Base-by-base conservation (phyloP, 2,888 invertebrate species). In the Rhodophaea formosa region DNA sequence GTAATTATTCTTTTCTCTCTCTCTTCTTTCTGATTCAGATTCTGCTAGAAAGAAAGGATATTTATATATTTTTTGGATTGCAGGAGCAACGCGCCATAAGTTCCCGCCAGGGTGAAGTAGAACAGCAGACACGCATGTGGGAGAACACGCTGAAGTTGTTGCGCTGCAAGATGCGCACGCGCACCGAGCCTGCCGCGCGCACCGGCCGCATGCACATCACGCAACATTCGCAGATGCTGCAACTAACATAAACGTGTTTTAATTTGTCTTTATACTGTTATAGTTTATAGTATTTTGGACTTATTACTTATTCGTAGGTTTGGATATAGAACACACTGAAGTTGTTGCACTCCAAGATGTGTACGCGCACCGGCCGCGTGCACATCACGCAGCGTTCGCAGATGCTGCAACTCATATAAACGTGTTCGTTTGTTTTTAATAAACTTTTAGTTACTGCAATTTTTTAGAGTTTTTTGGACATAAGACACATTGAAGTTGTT, bases 351-450 rank as follows among this genome's bases (percentile, higher is more conserved):
- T 92, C 92, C 62, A 94, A 94, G 75, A 81, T 92, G 74, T 85
- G 87, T n/a, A n/a, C 88, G 56, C 82, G 88, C 1, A 92, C 92
- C 63, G 93, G 92, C 1, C 91, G 92, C 53, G 89, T 94, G 71
- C 93, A 92, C 59, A 92, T 93, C 55, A 93, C 92, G 32, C 92
- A 93, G 66, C 93, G 93, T 58, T 92, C 93, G 1, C 94, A 94
- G 74, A 94, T 94, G 74, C 80, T 94, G n/a, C n/a, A n/a, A n/a
- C n/a, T n/a, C n/a, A n/a, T n/a, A n/a, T n/a, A n/a, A n/a, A n/a
- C 54, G 51, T 55, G 30, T 12, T 30, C n/a, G n/a, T 55, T 52
- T 55, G 30, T 12, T 30, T 23, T 29, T 29, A 1, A 10, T 10
- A 10, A 35, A 3, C 32, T 32, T 32, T 32, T 3, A 32, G 6